These are phyloP conservation scores for Meiosimyza decipiens DNA, from an alignment of 2,888 invertebrate species.

Conservation along the genomic window DNA sequence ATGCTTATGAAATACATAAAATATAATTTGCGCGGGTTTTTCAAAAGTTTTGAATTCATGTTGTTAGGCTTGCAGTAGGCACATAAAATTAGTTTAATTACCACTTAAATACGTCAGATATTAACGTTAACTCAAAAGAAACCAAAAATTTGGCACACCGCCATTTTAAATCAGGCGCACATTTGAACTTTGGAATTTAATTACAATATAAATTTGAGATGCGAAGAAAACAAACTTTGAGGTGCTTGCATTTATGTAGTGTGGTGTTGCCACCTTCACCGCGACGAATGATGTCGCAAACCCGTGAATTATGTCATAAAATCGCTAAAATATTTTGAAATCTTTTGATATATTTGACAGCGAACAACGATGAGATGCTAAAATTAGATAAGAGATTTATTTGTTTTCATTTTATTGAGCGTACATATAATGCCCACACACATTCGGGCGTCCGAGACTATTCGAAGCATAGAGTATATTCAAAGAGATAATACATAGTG, in stretches of 20 bases:
- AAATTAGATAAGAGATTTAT: slow-evolving; percentile 24
- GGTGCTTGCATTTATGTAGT: too few species aligned
- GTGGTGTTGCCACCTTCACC: neutral
- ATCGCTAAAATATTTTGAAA: slow-evolving; percentile 19
- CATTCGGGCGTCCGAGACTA: too few species aligned
- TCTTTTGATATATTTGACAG: slow-evolving; percentile 14
- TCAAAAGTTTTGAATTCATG: neutral
- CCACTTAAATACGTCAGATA: slow-evolving; percentile 55
- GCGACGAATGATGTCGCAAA: slow-evolving; percentile 32
- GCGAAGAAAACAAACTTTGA: too few species aligned
- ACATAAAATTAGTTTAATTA: slow-evolving; percentile 59
- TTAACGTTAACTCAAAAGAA: slow-evolving; percentile 40
- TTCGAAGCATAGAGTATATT: neutral
- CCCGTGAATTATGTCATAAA: slow-evolving; percentile 35
- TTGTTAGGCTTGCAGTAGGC: slow-evolving; percentile 40
- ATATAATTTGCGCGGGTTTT: too few species aligned
- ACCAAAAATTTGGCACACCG: slow-evolving; percentile 47
- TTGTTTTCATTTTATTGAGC: slow-evolving; percentile 2
- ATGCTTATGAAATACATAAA: too few species aligned
- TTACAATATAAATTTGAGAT: too few species aligned
- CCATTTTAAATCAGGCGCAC: slow-evolving; percentile 19
- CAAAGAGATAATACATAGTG: neutral
- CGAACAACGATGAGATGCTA: slow-evolving; percentile 17
- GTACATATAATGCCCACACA: neutral
- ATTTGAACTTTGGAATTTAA: neutral